Conservation (phyloP, 2,113 vertebrate genomes). For the Pogonocichla stellata region DNA sequence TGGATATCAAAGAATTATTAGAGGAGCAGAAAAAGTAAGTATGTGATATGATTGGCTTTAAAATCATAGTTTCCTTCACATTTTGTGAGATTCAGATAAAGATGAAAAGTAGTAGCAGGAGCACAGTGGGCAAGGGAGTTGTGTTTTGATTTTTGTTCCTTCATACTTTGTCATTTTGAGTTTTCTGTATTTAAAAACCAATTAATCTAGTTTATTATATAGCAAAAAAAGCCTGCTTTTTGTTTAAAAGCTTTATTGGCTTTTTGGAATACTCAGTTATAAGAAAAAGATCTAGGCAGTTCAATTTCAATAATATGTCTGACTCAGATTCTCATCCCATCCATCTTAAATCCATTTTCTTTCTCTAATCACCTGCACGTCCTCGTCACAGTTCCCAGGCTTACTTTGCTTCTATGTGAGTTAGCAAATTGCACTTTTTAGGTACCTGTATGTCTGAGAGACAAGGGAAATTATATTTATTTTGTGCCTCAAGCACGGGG, state of each 20-base stretch:
- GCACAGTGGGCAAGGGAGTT: neutral
- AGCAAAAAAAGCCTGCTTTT: neutral
- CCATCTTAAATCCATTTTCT: constrained; percentile 47
- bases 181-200: constrained; percentile 23
- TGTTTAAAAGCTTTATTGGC: constrained; percentile 34
- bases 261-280: neutral
- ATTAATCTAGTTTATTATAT: constrained; percentile 12
- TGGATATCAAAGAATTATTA: neutral
- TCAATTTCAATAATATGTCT: constrained; percentile 32
- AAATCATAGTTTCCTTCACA: neutral
- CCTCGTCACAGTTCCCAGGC: neutral
- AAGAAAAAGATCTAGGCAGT: neutral
- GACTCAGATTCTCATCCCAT: constrained; percentile 32
- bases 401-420: neutral
- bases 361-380: neutral
- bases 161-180: neutral
- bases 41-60: neutral
- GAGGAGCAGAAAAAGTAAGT: neutral
- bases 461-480: neutral
- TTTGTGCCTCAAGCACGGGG: neutral
- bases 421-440: neutral
- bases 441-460: neutral
- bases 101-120: neutral
- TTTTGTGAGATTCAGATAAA: neutral
- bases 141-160: constrained; percentile 15